Base-by-base conservation (phyloP, 2,888 invertebrate genomes). In the Papilio protenor region DNA sequence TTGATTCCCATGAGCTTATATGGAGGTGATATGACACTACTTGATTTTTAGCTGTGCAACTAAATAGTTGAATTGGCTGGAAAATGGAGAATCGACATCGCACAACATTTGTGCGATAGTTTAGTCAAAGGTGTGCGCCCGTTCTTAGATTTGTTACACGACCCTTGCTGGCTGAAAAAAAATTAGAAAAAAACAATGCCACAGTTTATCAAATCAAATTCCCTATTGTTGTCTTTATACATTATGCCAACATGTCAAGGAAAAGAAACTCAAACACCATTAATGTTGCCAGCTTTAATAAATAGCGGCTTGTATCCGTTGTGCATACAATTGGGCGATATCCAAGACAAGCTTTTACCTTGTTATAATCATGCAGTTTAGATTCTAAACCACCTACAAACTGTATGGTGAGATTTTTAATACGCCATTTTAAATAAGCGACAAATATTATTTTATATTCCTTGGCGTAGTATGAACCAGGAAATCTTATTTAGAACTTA, bases 351-450 rank as follows among this genome's bases (percentile, higher is more conserved):
- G 33, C 47, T 78, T 78, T 55, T 21, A 45, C 1, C 10, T 33
- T n/a, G 27, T 66, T 64, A 27, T 78, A 78, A 78, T 78, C 57
- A 52, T 27, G 78, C 61, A 73, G 75, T 78, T 78, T 49, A 76
- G 73, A 78, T 78, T 78, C 78, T 33, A 18, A 33, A 69, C 75
- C 66, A 21, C 45, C 57, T 47, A 72, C 49, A 73, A n/a, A 27
- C 47, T n/a, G 11, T 55, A 70, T 52, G 73, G 18, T 18, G 47
- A 27, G 57, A 69, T 77, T 77, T 77, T n/a, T 66, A 73, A 73
- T 52, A n/a, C 27, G 57, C 14, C 33, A 4, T 52, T 45, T 66
- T 66, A 10, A 57, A 61, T 49, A 27, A 8, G 27, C 8, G n/a
- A 71, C 70, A 69, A 55, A 40, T 45, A 33, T 33, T 49, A 61